These are phyloP conservation scores for Drosophila leontia DNA, from an alignment of 1,140 invertebrate genomes.

Conservation along the genomic window DNA sequence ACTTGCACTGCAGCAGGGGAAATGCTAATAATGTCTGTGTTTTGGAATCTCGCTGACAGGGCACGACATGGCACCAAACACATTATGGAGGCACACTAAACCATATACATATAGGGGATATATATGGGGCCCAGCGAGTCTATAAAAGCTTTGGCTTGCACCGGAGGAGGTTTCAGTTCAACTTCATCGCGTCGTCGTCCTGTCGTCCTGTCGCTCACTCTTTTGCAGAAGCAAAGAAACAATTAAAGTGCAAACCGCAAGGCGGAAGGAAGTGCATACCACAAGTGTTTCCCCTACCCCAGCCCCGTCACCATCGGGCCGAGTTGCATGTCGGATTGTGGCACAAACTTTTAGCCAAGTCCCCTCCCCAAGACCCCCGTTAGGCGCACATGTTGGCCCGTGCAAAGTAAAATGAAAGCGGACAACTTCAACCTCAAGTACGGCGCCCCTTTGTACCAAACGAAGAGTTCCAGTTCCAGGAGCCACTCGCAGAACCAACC, in stretches of 20 bases:
- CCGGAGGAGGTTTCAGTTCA: slow-evolving; percentile 68
- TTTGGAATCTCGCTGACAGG: slow-evolving; percentile 69
- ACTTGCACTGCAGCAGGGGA: slow-evolving; percentile 51
- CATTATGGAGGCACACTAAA: slow-evolving; percentile 78
- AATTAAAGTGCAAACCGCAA: slow-evolving; percentile 74
- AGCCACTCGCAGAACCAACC: slow-evolving; percentile 68
- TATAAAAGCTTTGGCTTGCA: slow-evolving; percentile 72
- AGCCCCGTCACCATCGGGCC: slow-evolving; percentile 1
- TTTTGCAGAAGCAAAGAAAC: slow-evolving; percentile 68
- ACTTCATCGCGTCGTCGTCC: slow-evolving; percentile 67
- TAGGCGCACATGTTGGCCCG: slow-evolving; percentile 27
- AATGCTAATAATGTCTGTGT: slow-evolving; percentile 69
- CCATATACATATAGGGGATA: slow-evolving; percentile 40
- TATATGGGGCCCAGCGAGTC: slow-evolving; percentile 54
- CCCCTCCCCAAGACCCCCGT: slow-evolving; percentile 8
- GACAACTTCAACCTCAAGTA: slow-evolving; percentile 77
- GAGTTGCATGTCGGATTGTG: slow-evolving; percentile 70
- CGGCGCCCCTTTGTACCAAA: slow-evolving; percentile 74
- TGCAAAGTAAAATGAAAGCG: slow-evolving; percentile 78
- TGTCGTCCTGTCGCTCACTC: slow-evolving; percentile 54
- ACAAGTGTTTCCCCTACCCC: slow-evolving; percentile 51
- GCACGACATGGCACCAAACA: slow-evolving; percentile 81
- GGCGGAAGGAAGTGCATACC: slow-evolving; percentile 78
- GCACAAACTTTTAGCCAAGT: slow-evolving; percentile 56
- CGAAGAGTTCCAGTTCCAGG: slow-evolving; percentile 68